Conservation (phyloP, 2,113 vertebrate species). For the Gnathonemus echidnorhynchus region DNA sequence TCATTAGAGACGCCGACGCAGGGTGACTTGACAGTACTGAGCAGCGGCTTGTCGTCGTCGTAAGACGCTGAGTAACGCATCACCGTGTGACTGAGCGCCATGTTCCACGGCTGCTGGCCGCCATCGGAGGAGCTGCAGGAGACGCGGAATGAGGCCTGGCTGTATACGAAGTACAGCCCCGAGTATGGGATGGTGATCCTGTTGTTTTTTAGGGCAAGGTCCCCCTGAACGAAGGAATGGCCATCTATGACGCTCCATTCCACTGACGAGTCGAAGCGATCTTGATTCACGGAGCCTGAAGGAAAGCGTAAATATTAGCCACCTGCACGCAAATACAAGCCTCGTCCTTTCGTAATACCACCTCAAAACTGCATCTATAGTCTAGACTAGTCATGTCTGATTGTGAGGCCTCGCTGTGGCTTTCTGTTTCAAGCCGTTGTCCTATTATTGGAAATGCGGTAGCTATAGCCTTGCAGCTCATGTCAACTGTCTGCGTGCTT, state of each 20-base stretch:
- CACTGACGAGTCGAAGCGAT: not conserved
- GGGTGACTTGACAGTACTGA: not conserved
- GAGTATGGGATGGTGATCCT: not conserved
- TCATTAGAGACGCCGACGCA: not conserved
- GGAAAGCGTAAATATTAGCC: not conserved
- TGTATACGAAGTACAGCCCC: slow-evolving; percentile 15
- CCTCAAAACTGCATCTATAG: not conserved
- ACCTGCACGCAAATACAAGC: not conserved
- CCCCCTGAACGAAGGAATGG: slow-evolving; percentile 17
- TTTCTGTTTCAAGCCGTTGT: not conserved
- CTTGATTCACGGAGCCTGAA: not conserved
- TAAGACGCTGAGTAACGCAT: slow-evolving; percentile 7
- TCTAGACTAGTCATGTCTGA: not conserved
- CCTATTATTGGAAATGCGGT: not conserved
- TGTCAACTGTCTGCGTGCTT: not conserved
- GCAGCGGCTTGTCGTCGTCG: not conserved
- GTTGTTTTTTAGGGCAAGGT: not conserved
- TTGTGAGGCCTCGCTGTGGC: not conserved
- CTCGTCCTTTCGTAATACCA: not conserved
- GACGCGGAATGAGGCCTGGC: slow-evolving; percentile 13
- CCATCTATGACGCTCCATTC: slow-evolving; percentile 2
- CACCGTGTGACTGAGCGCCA: not conserved
- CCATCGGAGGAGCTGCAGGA: not conserved
- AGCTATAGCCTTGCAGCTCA: not conserved
- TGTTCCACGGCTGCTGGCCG: not conserved